A percentile compares a stretch with the other conserved stretches of the same genome.
Conservation (phyloP, 2,113 vertebrate species). For the Pleuronectes platessa region DNA sequence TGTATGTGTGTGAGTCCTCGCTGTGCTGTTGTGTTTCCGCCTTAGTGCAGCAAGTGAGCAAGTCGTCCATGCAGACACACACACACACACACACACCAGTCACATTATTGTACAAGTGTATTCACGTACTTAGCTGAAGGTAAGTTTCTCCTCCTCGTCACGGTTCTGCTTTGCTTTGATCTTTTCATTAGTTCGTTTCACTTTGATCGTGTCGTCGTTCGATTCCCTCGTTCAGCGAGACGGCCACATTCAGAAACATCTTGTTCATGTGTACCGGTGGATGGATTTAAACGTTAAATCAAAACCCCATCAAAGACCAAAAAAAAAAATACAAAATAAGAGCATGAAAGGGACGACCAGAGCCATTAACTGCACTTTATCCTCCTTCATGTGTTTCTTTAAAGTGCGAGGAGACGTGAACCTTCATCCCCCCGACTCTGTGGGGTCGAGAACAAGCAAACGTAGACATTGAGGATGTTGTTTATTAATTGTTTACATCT, state of each 20-base stretch:
- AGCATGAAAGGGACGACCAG: constrained; percentile 47
- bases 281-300: constrained; percentile 45
- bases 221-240: constrained; percentile 63
- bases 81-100: neutral
- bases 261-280: constrained; percentile 81
- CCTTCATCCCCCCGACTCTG: constrained; percentile 14
- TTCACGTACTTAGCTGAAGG: constrained; percentile 65
- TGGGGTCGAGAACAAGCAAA: constrained; percentile 14
- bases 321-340: constrained; percentile 10
- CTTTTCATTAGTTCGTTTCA: neutral
- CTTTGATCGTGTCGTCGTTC: neutral
- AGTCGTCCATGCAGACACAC: constrained; percentile 2
- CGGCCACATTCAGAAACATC: constrained; percentile 84
- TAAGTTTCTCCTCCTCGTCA: constrained; percentile 68
- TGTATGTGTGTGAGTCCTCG: constrained; percentile 52
- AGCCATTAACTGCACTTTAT: constrained; percentile 67
- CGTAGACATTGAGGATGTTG: constrained; percentile 34
- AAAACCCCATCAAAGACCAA: constrained; percentile 41
- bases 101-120: constrained; percentile 15
- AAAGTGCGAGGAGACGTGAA: constrained; percentile 19
- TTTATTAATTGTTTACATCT: constrained; percentile 63
- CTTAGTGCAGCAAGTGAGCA: constrained; percentile 39
- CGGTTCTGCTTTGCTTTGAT: constrained; percentile 5
- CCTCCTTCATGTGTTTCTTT: neutral
- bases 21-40: constrained; percentile 32